A percentile compares a stretch with the other conserved stretches of the same genome.
phyloP scores from a whole-genome alignment of 2,113 vertebrate species.

The Malaclemys terrapin region DNA sequence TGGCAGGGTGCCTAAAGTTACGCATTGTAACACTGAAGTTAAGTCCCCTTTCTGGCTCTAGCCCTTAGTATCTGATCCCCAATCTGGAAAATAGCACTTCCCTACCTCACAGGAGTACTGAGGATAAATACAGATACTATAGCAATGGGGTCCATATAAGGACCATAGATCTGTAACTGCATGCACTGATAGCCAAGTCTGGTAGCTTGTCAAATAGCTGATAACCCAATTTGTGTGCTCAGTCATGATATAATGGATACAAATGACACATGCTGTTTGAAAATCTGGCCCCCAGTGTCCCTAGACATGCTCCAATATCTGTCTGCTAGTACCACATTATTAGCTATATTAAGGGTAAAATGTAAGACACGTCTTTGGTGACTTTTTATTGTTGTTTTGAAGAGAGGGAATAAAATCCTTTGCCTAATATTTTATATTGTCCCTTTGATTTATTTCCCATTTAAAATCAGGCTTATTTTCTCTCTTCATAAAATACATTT shows the following conservation, averaged over 20 bases:
- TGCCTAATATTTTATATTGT: conserved; percentile 47
- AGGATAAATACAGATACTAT: conserved; percentile 22
- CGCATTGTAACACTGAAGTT: neutral
- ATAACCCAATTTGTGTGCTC: conserved; percentile 41
- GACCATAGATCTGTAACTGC: conserved; percentile 63
- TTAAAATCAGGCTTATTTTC: conserved; percentile 12
- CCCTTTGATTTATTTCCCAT: conserved; percentile 43
- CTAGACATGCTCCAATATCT: neutral
- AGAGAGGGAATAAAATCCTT: conserved; percentile 26
- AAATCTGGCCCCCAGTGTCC: conserved; percentile 37
- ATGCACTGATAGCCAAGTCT: conserved; percentile 53
- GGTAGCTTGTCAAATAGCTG: conserved; percentile 26
- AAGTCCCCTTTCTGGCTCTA: neutral
- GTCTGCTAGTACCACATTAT: neutral
- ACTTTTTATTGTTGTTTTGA: neutral
- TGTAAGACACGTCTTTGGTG: neutral
- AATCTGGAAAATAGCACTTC: neutral
- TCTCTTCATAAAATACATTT: conserved; percentile 74
- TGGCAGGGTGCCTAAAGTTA: neutral
- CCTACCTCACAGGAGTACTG: neutral
- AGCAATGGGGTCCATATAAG: neutral
- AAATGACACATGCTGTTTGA: neutral
- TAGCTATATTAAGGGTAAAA: neutral
- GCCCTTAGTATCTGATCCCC: neutral
- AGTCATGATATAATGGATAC: neutral